A percentile compares a stretch with the other conserved stretches of the same genome.
These are phyloP conservation scores for Centropristis striata DNA, from an alignment of 2,113 vertebrate genomes.

Conservation along the genomic window DNA sequence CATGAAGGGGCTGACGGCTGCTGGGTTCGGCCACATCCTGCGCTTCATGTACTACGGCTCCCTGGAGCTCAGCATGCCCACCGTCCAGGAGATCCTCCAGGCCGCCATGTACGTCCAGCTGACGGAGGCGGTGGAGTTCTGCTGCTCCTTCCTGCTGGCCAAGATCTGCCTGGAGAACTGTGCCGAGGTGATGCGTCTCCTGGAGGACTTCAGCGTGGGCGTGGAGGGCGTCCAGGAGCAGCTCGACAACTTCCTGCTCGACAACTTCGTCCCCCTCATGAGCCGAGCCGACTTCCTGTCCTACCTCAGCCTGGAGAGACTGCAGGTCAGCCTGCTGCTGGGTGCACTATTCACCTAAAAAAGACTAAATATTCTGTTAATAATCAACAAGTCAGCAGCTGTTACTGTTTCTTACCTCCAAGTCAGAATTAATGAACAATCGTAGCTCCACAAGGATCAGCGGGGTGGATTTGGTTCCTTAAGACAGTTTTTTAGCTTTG, in stretches of 20 bases:
- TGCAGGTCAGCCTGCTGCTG: slow-evolving; percentile 80
- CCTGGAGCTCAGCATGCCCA: slow-evolving; percentile 98
- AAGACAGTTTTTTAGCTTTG: no score
- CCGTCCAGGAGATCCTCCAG: slow-evolving; percentile 98
- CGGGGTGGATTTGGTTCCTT: no score
- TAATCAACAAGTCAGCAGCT: no score
- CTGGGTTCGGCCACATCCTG: slow-evolving; percentile 97
- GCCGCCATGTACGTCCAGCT: slow-evolving; percentile 99
- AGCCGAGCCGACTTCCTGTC: slow-evolving; percentile 96
- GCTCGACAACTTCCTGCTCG: slow-evolving; percentile 94
- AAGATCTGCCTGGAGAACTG: slow-evolving; percentile 99
- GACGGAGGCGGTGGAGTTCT: slow-evolving; percentile 99
- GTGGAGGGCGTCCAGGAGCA: slow-evolving; percentile 99
- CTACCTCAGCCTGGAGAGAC: slow-evolving; percentile 97
- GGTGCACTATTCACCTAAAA: rapidly evolving
- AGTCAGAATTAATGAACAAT: no score
- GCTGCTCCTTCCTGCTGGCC: slow-evolving; percentile 98
- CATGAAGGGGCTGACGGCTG: slow-evolving; percentile 98
- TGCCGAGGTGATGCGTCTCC: slow-evolving; percentile 98
- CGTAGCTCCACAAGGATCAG: no score
- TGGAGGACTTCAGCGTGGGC: slow-evolving; percentile 99
- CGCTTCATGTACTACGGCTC: slow-evolving; percentile 99
- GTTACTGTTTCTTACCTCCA: no score
- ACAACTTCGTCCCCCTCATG: slow-evolving; percentile 99
- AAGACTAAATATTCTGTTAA: no score